These are phyloP conservation scores for Gonatopus flavifemur DNA, from an alignment of 1,140 invertebrate genomes.

Conservation along the genomic window DNA sequence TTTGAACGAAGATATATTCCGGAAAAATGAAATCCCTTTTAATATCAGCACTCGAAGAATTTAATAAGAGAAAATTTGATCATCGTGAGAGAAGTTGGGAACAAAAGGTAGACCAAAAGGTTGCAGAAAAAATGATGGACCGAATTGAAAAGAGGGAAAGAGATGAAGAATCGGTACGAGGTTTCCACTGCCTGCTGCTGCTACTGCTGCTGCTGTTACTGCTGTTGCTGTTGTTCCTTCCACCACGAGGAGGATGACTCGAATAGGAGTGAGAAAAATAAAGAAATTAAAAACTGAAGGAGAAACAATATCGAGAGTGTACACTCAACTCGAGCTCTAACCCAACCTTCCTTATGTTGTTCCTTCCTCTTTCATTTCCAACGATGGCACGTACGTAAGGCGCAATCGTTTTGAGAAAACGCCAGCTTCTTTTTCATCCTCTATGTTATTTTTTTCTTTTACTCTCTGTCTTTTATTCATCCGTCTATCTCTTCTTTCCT, in stretches of 20 bases:
- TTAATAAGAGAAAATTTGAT: no score
- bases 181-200: no score
- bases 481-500: not conserved
- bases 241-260: no score
- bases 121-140: no score
- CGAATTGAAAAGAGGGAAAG: no score
- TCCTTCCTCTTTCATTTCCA: slow-evolving; percentile 23
- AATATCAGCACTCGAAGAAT: no score
- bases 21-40: no score
- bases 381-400: slow-evolving; percentile 21
- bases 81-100: no score
- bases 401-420: slow-evolving; percentile 13
- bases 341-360: not conserved
- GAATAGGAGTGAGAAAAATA: not conserved
- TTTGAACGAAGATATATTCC: no score
- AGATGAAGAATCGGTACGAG: not conserved
- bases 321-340: not conserved
- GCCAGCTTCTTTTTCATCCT: not conserved
- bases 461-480: not conserved
- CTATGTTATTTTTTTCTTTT: not conserved
- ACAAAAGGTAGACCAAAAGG: no score
- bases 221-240: no score
- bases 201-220: no score
- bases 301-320: slow-evolving; percentile 29
- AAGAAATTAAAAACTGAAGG: not conserved